Evolutionary conservation across 1,140 invertebrate species (phyloP).

Genomic region (Scaptomyza graminum): DNA sequence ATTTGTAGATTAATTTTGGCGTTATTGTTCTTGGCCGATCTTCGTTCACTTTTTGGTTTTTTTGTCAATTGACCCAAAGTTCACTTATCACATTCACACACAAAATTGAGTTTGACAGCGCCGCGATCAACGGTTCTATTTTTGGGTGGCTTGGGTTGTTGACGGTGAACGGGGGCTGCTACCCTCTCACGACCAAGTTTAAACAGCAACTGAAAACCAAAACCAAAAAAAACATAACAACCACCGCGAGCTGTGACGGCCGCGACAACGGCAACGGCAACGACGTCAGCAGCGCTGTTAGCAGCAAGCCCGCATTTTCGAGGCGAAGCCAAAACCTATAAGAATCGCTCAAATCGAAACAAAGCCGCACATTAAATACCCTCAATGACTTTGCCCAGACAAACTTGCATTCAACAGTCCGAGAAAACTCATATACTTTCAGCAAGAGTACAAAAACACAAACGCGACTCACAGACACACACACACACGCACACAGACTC

Average conservation of each 20-base stretch:
- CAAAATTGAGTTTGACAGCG: conserved; percentile 17
- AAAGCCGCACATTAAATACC: conserved; percentile 6
- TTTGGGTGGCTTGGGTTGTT: conserved; percentile 21
- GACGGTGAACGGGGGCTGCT: conserved; percentile 59
- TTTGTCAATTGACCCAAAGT: conserved; percentile 30
- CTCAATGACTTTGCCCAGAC: neutral
- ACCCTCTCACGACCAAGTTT: conserved; percentile 84
- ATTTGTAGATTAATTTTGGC: conserved; percentile 45
- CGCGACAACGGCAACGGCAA: conserved; percentile 40
- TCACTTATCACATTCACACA: conserved; percentile 44
- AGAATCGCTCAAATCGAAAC: conserved; percentile 6
- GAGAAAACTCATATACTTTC: neutral
- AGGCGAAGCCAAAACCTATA: conserved; percentile 49
- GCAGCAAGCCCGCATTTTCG: conserved; percentile 74
- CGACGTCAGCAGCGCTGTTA: conserved; percentile 56
- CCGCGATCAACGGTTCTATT: conserved; percentile 19
- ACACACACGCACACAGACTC: conserved; percentile 38
- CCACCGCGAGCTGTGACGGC: conserved; percentile 64
- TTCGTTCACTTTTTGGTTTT: conserved; percentile 34
- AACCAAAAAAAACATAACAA: conserved; percentile 79
- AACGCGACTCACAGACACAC: conserved; percentile 47
- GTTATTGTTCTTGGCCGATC: conserved; percentile 14
- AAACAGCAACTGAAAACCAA: conserved; percentile 82
- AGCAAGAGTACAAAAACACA: conserved; percentile 39
- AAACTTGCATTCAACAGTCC: too few relatives aligned